phyloP scores from a whole-genome alignment of 1,140 invertebrate genomes.

The Streblospio benedicti region DNA sequence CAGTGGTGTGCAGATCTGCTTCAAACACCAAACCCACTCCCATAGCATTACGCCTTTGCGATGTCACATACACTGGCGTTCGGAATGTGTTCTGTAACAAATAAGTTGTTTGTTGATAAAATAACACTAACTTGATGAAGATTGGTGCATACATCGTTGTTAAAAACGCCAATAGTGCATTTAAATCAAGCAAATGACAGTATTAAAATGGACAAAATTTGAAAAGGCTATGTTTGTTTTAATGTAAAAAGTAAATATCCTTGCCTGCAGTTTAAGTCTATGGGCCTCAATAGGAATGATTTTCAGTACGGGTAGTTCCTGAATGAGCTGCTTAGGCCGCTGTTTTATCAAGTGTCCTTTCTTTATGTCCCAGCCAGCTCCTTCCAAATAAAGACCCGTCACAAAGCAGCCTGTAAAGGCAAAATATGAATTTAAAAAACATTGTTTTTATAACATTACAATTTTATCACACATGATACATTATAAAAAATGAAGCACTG shows the following conservation, averaged over 20 bases:
- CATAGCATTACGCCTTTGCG: constrained; percentile 72
- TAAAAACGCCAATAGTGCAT: too few relatives aligned
- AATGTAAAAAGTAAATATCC: too few relatives aligned
- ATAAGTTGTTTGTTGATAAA: constrained; percentile 9
- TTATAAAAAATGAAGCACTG: too few relatives aligned
- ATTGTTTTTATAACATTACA: neutral
- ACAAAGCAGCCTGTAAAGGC: constrained; percentile 48
- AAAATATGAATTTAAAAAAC: too few relatives aligned
- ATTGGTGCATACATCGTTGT: too few relatives aligned
- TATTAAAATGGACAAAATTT: too few relatives aligned
- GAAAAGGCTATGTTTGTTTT: too few relatives aligned
- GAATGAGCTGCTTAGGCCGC: constrained; percentile 70
- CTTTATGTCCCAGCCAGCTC: constrained; percentile 62
- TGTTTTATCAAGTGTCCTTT: constrained; percentile 64
- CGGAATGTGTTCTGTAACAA: constrained; percentile 65
- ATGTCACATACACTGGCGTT: constrained; percentile 81
- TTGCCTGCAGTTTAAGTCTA: constrained; percentile 69
- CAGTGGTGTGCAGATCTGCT: constrained; percentile 67
- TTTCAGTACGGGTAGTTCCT: constrained; percentile 71
- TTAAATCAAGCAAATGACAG: too few relatives aligned
- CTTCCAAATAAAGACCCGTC: constrained; percentile 45
- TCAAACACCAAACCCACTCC: constrained; percentile 82
- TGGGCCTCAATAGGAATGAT: constrained; percentile 78
- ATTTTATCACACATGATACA: too few relatives aligned
- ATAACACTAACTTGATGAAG: too few relatives aligned